These are phyloP conservation scores for Periplaneta americana DNA, from an alignment of 1,140 invertebrate species.

Conservation along the genomic window DNA sequence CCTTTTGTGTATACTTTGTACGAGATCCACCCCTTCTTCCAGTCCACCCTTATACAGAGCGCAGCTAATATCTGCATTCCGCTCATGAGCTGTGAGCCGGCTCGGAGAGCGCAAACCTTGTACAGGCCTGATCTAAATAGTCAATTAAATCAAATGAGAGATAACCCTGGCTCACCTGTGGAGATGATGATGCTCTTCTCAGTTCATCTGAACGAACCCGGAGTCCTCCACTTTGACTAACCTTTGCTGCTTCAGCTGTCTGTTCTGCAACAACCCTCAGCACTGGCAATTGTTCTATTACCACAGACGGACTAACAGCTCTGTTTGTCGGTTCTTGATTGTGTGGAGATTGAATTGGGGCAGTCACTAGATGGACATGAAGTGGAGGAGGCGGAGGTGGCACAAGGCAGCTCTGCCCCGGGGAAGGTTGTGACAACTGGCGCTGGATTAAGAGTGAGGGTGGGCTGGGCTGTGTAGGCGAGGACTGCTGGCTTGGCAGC, in stretches of 20 bases:
- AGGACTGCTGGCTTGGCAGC: constrained; percentile 43
- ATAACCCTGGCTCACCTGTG: constrained; percentile 1
- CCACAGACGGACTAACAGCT: constrained; percentile 32
- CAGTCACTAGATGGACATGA: constrained; percentile 30
- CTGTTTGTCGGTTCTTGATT: constrained; percentile 19
- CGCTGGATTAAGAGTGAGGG: constrained; percentile 35
- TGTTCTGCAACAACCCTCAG: not conserved
- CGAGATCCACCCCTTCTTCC: too few species aligned
- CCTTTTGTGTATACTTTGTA: too few species aligned
- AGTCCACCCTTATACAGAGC: too few species aligned
- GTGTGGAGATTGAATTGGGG: constrained; percentile 18
- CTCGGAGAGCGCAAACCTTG: too few species aligned
- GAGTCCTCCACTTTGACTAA: not conserved
- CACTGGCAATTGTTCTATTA: constrained; percentile 25
- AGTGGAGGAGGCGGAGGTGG: constrained; percentile 26
- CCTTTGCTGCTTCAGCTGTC: not conserved
- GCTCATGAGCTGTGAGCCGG: too few species aligned
- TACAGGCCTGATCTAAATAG: too few species aligned
- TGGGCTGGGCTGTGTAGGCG: constrained; percentile 26
- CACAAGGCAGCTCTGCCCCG: not conserved
- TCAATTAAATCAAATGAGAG: too few species aligned
- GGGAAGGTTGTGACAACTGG: constrained; percentile 45
- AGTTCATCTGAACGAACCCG: constrained; percentile 45
- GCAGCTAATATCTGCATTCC: too few species aligned
- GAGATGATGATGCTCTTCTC: constrained; percentile 12